Evolutionary conservation across 2,113 vertebrate genomes (phyloP), one percentile per base, ranked within the genome.

Genomic region (Oryzias javanicus): DNA sequence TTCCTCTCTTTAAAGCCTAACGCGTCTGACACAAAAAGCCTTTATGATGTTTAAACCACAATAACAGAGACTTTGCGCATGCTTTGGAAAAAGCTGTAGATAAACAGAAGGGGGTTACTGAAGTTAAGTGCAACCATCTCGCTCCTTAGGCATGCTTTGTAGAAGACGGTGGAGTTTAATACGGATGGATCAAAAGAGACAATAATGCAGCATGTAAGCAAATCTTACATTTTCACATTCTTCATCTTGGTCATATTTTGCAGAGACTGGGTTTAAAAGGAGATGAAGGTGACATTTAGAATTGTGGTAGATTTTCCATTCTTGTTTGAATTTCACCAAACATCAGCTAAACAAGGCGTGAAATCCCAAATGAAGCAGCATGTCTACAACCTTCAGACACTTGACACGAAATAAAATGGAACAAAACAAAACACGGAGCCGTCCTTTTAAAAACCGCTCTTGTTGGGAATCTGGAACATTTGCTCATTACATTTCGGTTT

Each of bases 181-280:
- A 3, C 20, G 35, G 53, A 41, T 48, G 42, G 14, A 62, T 51
- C 61, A 18, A 40, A 13, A 13, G 49, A 72, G 83, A 83, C 52
- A 84, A 82, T 73, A 42, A 84, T 87, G 83, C 83, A 87, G 83
- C 71, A 76, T 81, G 50, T 62, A 25, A 42, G 0, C n/a, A 49
- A 18, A 51, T 63, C n/a, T 54, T 64, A 18, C 35, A 60, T 49
- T 54, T 41, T 42, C 46, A 59, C 45, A 42, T 59, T 53, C 60
- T 62, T 62, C 16, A 57, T 64, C 42, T 52, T 46, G 55, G 14
- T 60, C 18, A 35, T 47, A 54, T 50, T 54, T 61, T 47, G 35
- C 25, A 55, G 35, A 72, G 51, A 50, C 5, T 14, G 1, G 25
- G 60, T 69, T 57, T 14, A 51, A 58, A 24, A 45, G 13, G 17